phyloP scores from a whole-genome alignment of 2,888 invertebrate genomes.

The Drosophila anomalata region DNA sequence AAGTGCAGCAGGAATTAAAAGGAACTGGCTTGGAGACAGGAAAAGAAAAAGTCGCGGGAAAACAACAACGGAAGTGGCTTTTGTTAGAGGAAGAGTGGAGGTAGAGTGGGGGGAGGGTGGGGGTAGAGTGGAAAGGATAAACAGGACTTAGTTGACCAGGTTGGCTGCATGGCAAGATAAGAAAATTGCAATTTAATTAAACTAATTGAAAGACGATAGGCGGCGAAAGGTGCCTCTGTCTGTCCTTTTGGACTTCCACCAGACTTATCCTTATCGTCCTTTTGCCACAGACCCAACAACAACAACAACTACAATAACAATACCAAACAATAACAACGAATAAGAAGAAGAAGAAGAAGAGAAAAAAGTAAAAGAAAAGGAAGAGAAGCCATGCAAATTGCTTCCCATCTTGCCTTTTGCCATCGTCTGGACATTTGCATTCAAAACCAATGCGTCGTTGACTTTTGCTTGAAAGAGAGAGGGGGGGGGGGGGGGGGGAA shows the following conservation, averaged over 20 bases:
- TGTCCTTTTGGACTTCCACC: conserved; percentile 23
- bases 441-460: conserved; percentile 70
- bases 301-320: conserved; percentile 20
- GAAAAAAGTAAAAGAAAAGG: conserved; percentile 16
- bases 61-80: neutral
- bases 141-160: conserved; percentile 56
- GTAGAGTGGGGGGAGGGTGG: neutral
- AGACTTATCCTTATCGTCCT: conserved; percentile 42
- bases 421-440: conserved; percentile 65
- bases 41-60: conserved; percentile 8
- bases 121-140: conserved; percentile 30
- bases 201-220: conserved; percentile 79
- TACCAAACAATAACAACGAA: neutral
- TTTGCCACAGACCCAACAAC: conserved; percentile 46
- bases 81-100: neutral
- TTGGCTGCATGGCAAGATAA: conserved; percentile 56
- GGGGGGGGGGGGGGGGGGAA: conserved; percentile 1
- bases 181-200: conserved; percentile 70
- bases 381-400: conserved; percentile 66
- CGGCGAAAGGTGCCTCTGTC: conserved; percentile 41
- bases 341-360: neutral
- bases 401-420: conserved; percentile 49
- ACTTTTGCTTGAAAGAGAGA: conserved; percentile 58
- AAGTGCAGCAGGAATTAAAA: conserved; percentile 34
- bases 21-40: conserved; percentile 2